Percentiles rank a stretch among this genome's conserved stretches.
Evolutionary conservation across 2,888 invertebrate genomes (phyloP).

Genomic region (Adela reaumurella): DNA sequence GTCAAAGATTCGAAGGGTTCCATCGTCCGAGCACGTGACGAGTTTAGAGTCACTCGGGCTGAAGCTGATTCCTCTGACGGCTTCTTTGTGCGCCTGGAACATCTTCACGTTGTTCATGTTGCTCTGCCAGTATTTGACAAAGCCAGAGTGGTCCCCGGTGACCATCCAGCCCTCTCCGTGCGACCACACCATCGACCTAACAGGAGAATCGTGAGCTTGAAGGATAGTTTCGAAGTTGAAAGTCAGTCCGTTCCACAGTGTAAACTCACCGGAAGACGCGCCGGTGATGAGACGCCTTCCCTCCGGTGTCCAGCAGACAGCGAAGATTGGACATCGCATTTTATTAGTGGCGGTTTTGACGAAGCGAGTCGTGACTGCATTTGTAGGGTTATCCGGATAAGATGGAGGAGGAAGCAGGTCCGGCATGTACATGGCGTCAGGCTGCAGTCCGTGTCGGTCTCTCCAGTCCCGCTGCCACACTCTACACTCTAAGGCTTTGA

Average conservation of each 20-base stretch:
- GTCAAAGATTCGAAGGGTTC: slow-evolving; percentile 98
- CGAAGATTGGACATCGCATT: slow-evolving; percentile 98
- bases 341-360: slow-evolving; percentile 99
- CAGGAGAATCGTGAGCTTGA: slow-evolving; percentile 99
- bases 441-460: slow-evolving; percentile 86
- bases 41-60: slow-evolving; percentile 98
- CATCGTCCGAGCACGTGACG: slow-evolving; percentile 99
- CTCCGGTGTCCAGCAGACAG: slow-evolving; percentile 99
- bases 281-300: slow-evolving; percentile 96
- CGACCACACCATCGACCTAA: slow-evolving; percentile 99
- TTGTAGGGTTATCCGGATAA: slow-evolving; percentile 92
- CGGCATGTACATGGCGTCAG: slow-evolving; percentile 93
- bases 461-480: slow-evolving; percentile 93
- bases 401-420: slow-evolving; percentile 93
- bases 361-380: slow-evolving; percentile 91
- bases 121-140: slow-evolving; percentile 99
- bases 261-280: slow-evolving; percentile 98
- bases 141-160: slow-evolving; percentile 97
- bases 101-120: slow-evolving; percentile 99
- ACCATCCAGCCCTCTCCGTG: slow-evolving; percentile 99
- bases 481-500: slow-evolving; percentile 87
- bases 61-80: slow-evolving; percentile 98
- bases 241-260: slow-evolving; percentile 99
- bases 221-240: slow-evolving; percentile 99
- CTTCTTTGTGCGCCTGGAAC: slow-evolving; percentile 99